Evolutionary conservation across 2,797 vertebrate genomes (phyloP), one percentile per base, ranked within the genome.

Genomic region (Phoeniculus purpureus): DNA sequence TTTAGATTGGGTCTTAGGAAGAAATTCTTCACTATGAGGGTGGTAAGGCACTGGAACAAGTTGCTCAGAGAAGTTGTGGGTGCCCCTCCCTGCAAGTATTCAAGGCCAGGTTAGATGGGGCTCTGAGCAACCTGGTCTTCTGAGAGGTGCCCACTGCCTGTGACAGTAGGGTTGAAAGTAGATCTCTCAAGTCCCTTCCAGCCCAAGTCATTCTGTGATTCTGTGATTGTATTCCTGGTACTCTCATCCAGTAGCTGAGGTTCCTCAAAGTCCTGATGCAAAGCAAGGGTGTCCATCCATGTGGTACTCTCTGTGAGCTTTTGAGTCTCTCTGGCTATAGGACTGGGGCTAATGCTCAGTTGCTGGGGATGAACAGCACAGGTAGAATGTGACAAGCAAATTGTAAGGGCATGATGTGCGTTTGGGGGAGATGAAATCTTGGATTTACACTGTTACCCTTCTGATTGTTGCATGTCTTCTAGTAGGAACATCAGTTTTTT

Each of bases 271-370:
- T 22, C 60, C 32, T 68, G 37, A 19, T 11, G 34, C 13, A 54
- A 52, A 59, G 48, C 13, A 66, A 66, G 10, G 10, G 16, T 58
- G 13, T 43, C 62, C 43, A 43, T 31, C 16, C 10, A 12, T 9
- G 19, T 51, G 29, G 20, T 48, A 15, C 18, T 48, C 10, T 9
- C 3, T 31, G 5, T 23, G 15, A 23, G n/a, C 60, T 0, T 0
- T 14, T 21, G 29, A 23, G 47, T 52, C 18, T 48, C 15, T 0
- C 2, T 31, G 25, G 10, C 6, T 72, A 13, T 10, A 29, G 27
- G 19, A 16, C 5, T 21, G 27, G 31, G 3, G 6, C 27, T 43
- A n/a, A 72, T 72, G 50, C 18, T 52, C 21, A 15, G 16, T 23
- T 62, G 3, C 51, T 73, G 40, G 8, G 12, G 27, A 29, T 18